Evolutionary conservation across 2,888 invertebrate species (phyloP), one percentile per base, ranked within the genome.

Genomic region (Sericinus montela): DNA sequence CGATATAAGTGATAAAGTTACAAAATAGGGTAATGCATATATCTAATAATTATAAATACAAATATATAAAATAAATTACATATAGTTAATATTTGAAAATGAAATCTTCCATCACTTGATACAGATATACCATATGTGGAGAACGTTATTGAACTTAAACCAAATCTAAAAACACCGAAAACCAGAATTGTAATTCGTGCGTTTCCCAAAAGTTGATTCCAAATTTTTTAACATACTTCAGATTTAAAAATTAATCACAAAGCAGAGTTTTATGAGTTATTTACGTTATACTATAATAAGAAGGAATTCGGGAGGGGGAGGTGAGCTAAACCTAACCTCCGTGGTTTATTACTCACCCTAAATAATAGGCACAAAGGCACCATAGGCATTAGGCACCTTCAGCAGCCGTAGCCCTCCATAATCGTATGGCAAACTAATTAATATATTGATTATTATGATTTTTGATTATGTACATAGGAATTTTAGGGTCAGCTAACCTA

Each of bases 331-430:
- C 47, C 35, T 40, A 35, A 35, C 16, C 39, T 35, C 28, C 8
- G 28, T 13, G 47, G 47, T 36, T 47, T 41, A 39, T 41, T 41
- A 34, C 40, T 35, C 47, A 47, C 47, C 47, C 40, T 41, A 47
- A 40, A 35, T 19, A 14, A 34, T 37, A 43, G 30, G 48, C 42
- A 37, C 43, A 43, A 43, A 48, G 43, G 48, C 42, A 43, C 48
- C 47, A 47, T 16, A 41, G 47, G 42, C 15, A 37, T 42, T 48
- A 42, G 48, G 42, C 48, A 48, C 48, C 48, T 25, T 38, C 43
- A 48, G 38, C 25, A 43, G 48, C 43, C 43, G 37, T 28, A 39
- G 41, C 43, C 43, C 34, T 34, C 38, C 32, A 39, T 32, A 13
- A 34, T 30, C 15, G 43, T 43, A 32, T 43, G 43, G 48, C 38